Evolutionary conservation across 2,888 invertebrate species (phyloP).

Genomic region (Copidosoma aretas): DNA sequence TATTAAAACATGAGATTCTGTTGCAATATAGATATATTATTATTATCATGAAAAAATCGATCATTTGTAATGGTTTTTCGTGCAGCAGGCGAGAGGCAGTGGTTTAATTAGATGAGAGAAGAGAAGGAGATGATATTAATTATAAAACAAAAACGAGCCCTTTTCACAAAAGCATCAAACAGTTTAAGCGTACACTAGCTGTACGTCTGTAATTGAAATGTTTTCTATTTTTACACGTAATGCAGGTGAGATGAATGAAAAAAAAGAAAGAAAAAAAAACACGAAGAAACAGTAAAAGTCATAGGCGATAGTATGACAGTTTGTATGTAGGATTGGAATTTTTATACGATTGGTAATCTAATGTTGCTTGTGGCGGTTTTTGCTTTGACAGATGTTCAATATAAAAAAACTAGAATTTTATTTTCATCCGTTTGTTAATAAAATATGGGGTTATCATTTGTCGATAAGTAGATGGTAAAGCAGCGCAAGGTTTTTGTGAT

Average conservation of each 20-base stretch:
- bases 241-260: slow-evolving; percentile 33
- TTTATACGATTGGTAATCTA: slow-evolving; percentile 1
- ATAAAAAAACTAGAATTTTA: not conserved
- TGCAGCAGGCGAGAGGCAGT: slow-evolving; percentile 18
- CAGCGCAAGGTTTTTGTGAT: not conserved
- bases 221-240: slow-evolving; percentile 61
- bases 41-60: too few relatives aligned
- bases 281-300: slow-evolving; percentile 15
- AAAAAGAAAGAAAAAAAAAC: slow-evolving; percentile 17
- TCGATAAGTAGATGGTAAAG: too few relatives aligned
- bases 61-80: slow-evolving; percentile 18
- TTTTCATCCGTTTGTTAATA: not conserved
- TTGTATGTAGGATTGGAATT: too few relatives aligned
- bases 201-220: slow-evolving; percentile 45
- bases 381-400: slow-evolving; percentile 7
- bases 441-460: not conserved
- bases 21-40: slow-evolving; percentile 27
- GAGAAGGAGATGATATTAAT: slow-evolving; percentile 15
- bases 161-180: slow-evolving; percentile 36
- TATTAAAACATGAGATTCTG: too few relatives aligned
- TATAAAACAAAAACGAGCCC: slow-evolving; percentile 23
- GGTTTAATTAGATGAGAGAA: slow-evolving; percentile 12
- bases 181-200: slow-evolving; percentile 22
- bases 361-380: slow-evolving; percentile 27
- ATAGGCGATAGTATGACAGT: not conserved